A percentile compares a stretch with the other conserved stretches of the same genome.
Conservation (phyloP, 2,888 invertebrate genomes). For the Heliconius ismenius region DNA sequence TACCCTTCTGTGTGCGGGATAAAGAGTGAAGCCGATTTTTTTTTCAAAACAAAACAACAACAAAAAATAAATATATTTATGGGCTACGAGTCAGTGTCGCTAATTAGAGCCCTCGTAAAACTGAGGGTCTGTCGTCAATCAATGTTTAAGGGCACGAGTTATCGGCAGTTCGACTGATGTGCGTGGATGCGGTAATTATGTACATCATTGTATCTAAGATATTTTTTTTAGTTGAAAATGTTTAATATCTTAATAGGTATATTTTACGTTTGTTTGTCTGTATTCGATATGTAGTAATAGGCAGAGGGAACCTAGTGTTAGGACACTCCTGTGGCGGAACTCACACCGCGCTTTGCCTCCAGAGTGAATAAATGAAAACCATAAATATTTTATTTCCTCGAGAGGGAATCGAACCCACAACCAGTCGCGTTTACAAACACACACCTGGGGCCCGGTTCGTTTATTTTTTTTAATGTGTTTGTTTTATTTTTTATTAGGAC, state of each 20-base stretch:
- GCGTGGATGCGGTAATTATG: slow-evolving; percentile 38
- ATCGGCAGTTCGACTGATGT: slow-evolving; percentile 52
- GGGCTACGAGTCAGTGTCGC: slow-evolving; percentile 61
- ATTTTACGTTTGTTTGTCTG: neutral
- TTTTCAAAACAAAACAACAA: too few species aligned
- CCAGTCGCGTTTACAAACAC: too few species aligned
- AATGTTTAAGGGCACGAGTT: slow-evolving; percentile 65
- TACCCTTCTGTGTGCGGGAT: too few species aligned
- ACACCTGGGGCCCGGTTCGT: too few species aligned
- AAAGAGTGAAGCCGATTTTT: too few species aligned
- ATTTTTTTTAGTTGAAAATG: neutral
- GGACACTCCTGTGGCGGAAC: too few species aligned
- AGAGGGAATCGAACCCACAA: too few species aligned
- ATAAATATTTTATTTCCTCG: too few species aligned
- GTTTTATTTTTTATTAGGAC: neutral
- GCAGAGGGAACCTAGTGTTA: too few species aligned
- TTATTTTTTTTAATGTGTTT: neutral
- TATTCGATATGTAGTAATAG: too few species aligned
- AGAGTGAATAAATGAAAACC: too few species aligned
- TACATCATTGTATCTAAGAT: neutral
- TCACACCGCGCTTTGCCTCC: too few species aligned
- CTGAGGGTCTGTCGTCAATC: slow-evolving; percentile 71
- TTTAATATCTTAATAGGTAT: neutral
- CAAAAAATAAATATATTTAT: slow-evolving; percentile 49
- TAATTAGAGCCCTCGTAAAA: slow-evolving; percentile 77